Conservation (phyloP, 2,797 vertebrate genomes). For the Hylomyscus alleni region DNA sequence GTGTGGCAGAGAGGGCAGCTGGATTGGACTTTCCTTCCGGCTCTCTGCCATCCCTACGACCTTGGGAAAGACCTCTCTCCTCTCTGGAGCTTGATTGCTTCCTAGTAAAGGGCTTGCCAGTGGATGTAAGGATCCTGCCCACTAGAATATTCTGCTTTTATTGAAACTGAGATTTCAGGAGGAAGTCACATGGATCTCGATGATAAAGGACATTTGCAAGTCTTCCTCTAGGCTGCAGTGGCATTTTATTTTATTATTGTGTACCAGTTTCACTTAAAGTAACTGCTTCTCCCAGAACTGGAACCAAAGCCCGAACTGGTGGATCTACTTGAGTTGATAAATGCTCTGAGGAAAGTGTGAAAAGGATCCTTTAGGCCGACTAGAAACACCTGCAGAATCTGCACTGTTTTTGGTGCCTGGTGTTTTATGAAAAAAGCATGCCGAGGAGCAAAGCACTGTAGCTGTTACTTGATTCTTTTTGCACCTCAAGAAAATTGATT, state of each 20-base stretch:
- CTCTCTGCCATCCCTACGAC: not conserved
- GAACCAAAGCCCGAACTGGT: not conserved
- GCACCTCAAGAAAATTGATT: constrained; percentile 74
- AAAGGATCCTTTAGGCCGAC: constrained; percentile 12
- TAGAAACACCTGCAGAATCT: not conserved
- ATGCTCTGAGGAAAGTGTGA: constrained; percentile 22
- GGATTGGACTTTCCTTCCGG: not conserved
- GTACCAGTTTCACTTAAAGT: constrained; percentile 22
- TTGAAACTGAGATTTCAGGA: constrained; percentile 47
- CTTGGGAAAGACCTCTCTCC: constrained; percentile 39
- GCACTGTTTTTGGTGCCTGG: not conserved
- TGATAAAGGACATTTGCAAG: constrained; percentile 40
- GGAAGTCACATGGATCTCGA: not conserved
- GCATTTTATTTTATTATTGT: constrained; percentile 57
- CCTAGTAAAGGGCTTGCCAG: constrained; percentile 4
- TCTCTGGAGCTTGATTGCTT: constrained; percentile 51
- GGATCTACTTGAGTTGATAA: constrained; percentile 54
- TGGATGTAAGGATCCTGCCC: not conserved
- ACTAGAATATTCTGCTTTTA: constrained; percentile 50
- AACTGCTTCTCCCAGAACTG: constrained; percentile 44
- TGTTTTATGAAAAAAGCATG: constrained; percentile 47
- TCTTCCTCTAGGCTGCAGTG: not conserved
- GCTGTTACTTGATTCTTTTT: constrained; percentile 72
- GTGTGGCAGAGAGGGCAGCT: not conserved
- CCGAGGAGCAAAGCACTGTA: constrained; percentile 57